Evolutionary conservation across 2,113 vertebrate species (phyloP).

Genomic region (Tragelaphus scriptus): DNA sequence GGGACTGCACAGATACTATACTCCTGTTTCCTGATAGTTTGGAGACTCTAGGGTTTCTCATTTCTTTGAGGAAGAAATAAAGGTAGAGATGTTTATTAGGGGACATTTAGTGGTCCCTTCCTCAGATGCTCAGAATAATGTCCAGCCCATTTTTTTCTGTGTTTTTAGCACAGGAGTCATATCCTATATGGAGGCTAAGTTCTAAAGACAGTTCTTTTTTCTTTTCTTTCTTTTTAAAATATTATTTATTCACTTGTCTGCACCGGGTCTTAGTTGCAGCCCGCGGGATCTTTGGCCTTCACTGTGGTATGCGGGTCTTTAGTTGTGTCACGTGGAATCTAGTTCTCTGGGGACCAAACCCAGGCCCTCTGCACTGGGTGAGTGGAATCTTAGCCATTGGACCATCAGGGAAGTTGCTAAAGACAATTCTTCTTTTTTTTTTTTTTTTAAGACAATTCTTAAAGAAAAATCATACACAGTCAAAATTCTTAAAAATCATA

Average conservation of each 20-base stretch:
- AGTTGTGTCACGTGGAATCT: neutral
- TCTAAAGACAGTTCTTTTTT: neutral
- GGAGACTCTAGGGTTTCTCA: neutral
- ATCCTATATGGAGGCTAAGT: neutral
- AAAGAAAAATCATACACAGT: neutral
- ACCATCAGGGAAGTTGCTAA: neutral
- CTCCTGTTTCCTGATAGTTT: neutral
- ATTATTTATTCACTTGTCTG: neutral
- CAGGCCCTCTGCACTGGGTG: neutral
- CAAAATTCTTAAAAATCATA: neutral
- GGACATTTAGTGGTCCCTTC: neutral
- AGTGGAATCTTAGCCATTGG: neutral
- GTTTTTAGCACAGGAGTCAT: neutral
- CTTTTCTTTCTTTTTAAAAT: neutral
- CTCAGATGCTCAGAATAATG: neutral
- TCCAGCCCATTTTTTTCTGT: neutral
- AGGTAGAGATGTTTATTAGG: neutral
- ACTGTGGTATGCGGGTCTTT: neutral
- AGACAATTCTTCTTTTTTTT: neutral
- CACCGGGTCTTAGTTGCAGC: neutral
- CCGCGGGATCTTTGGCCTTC: neutral
- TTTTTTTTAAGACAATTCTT: neutral
- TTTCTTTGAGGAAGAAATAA: neutral
- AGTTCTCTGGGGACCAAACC: neutral
- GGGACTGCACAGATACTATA: neutral